Conservation (phyloP, 2,797 vertebrate genomes). For the Platalea minor region DNA sequence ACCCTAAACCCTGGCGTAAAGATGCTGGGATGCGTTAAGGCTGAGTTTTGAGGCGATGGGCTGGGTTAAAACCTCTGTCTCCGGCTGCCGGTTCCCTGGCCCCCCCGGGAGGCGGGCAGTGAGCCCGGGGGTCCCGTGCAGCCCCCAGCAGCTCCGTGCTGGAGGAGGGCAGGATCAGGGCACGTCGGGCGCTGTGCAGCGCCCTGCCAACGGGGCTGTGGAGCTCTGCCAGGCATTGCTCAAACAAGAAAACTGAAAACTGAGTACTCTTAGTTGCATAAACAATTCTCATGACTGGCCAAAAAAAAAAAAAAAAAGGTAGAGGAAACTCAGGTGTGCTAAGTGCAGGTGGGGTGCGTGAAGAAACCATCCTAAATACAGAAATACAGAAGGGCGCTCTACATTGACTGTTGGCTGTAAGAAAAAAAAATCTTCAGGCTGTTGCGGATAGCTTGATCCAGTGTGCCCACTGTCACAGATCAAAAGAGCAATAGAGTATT, state of each 20-base stretch:
- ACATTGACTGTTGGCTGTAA: neutral
- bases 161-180: neutral
- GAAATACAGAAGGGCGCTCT: too few species aligned
- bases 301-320: neutral
- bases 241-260: neutral
- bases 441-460: neutral
- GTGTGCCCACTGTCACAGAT: neutral
- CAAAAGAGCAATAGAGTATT: neutral
- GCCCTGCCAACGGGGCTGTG: neutral
- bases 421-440: neutral
- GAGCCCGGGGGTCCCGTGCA: rapidly evolving
- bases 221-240: neutral
- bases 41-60: neutral
- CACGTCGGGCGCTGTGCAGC: rapidly evolving
- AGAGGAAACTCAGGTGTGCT: neutral
- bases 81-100: neutral
- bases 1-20: neutral
- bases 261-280: neutral
- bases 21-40: neutral
- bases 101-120: neutral
- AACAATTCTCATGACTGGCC: neutral
- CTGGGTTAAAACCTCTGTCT: neutral
- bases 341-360: neutral
- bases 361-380: neutral
- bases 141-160: neutral